phyloP scores from a whole-genome alignment of 2,797 vertebrate species.

The Phataginus tricuspis region DNA sequence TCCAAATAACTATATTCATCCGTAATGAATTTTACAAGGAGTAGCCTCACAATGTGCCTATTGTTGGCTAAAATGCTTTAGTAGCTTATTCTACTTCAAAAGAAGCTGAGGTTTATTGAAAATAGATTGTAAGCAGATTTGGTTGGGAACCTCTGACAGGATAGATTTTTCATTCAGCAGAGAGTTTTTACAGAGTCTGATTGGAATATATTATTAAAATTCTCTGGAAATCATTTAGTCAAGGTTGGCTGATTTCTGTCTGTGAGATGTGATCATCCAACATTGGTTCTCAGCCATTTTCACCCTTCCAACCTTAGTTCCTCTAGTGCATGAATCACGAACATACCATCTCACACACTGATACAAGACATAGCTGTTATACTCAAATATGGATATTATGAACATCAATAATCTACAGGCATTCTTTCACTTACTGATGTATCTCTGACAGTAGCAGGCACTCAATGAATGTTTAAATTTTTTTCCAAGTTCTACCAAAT shows the following conservation, averaged over 20 bases:
- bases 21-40: slow-evolving; percentile 8
- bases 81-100: slow-evolving; percentile 68
- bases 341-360: neutral
- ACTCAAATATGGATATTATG: neutral
- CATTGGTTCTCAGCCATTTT: slow-evolving; percentile 18
- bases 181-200: slow-evolving; percentile 51
- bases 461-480: neutral
- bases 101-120: slow-evolving; percentile 60
- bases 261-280: slow-evolving; percentile 49
- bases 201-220: slow-evolving; percentile 66
- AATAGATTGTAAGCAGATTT: slow-evolving; percentile 70
- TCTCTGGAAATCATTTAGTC: slow-evolving; percentile 58
- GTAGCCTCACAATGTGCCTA: slow-evolving; percentile 15
- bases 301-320: neutral
- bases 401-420: neutral
- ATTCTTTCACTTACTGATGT: neutral
- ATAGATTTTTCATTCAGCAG: slow-evolving; percentile 65
- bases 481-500: no score
- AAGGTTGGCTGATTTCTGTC: slow-evolving; percentile 50
- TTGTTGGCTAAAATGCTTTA: slow-evolving; percentile 42
- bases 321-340: slow-evolving; percentile 11
- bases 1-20: slow-evolving; percentile 19
- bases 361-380: neutral
- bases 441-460: neutral
- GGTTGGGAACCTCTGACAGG: slow-evolving; percentile 61